Base-by-base conservation (phyloP, 2,888 invertebrate species). In the Blera fallax region DNA sequence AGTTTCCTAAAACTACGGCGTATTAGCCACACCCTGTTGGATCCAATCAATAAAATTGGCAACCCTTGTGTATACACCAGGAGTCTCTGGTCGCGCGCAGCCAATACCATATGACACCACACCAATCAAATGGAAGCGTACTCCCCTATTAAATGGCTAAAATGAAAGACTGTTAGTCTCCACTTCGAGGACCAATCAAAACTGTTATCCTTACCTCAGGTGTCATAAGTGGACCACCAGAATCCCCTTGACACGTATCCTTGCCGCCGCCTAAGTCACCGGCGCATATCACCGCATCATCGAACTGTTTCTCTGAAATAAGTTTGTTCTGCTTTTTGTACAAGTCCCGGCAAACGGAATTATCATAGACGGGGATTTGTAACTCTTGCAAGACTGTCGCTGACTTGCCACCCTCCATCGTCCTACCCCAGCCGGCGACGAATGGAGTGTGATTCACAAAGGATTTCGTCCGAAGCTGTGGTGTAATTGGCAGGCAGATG, bases 401-500 rank as follows among this genome's bases (percentile, higher is more conserved):
- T 0, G 95, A 92, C 6, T 95, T 94, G 1, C 97, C 97, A 1
- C 89, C 89, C 67, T 91, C 91, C 88, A 89, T 88, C 0, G 91
- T 91, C 81, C 88, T 90, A 24, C 92, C 92, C 92, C 92, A 92
- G 7, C 98, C 98, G 3, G 96, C 96, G 0, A 97, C 94, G 88
- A 95, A 94, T 0, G 96, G 96, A 50, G 90, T 93, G 78, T 93
- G 93, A 50, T 93, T 92, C 0, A 94, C 94, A 83, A 94, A 95
- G 14, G 92, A 93, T 56, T 92, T 93, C 0, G 93, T 90, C 56
- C 94, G 92, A 48, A 95, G 89, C 3, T 93, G 93, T 0, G 92
- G 91, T 8, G 93, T 91, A 11, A 93, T 90, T 0, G 97, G 97
- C 65, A 97, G 92, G 90, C 97, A 97, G 87, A 97, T 95, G 0